phyloP scores from a whole-genome alignment of 2,888 invertebrate species.

The Steinernema hermaphroditum region DNA sequence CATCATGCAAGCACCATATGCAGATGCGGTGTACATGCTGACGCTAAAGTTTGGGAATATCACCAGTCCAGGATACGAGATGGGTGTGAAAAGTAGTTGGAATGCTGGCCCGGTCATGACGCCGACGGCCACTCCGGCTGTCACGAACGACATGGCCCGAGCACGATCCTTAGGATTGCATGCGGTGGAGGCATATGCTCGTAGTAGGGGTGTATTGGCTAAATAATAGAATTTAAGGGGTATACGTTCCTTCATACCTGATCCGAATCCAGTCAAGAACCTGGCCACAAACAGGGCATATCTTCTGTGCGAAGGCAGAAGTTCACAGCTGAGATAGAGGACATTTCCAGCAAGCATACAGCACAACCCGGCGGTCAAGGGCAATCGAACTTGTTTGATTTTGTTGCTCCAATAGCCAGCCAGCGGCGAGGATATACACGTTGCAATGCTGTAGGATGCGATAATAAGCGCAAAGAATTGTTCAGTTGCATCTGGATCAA shows the following conservation, averaged over 20 bases:
- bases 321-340: slow-evolving; percentile 1
- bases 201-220: not conserved
- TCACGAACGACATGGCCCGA: not conserved
- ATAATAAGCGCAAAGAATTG: slow-evolving; percentile 43
- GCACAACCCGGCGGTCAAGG: not conserved
- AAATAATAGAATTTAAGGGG: not conserved
- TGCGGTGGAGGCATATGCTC: not conserved
- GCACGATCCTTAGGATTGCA: slow-evolving; percentile 8
- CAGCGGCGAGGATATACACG: slow-evolving; percentile 39
- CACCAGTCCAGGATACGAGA: slow-evolving; percentile 3
- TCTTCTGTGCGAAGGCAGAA: not conserved
- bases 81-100: not conserved
- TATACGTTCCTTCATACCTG: slow-evolving; percentile 29
- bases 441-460: slow-evolving; percentile 36
- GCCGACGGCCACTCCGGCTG: not conserved
- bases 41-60: slow-evolving; percentile 1
- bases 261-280: slow-evolving; percentile 40
- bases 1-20: not conserved
- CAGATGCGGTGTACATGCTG: too few species aligned
- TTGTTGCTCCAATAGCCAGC: slow-evolving; percentile 39
- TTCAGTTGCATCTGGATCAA: slow-evolving; percentile 38
- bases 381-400: not conserved
- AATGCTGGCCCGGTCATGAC: not conserved
- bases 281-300: slow-evolving; percentile 33
- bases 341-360: slow-evolving; percentile 34